Evolutionary conservation across 1,140 invertebrate species (phyloP).

Genomic region (Drosophila tani): DNA sequence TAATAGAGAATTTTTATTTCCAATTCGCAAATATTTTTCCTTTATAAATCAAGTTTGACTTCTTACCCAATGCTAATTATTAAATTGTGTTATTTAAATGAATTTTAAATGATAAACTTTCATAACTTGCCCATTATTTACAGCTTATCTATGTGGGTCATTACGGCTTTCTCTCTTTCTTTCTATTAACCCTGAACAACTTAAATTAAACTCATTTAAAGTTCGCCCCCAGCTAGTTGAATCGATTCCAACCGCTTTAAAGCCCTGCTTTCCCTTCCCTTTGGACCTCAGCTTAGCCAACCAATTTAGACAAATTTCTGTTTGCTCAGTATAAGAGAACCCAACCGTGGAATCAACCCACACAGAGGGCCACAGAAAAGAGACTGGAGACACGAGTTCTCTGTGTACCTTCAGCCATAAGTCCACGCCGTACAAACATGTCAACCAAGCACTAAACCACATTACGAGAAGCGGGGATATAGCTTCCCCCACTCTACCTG

Average conservation of each 20-base stretch:
- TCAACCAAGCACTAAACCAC: constrained; percentile 54
- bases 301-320: constrained; percentile 50
- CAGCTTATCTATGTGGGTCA: constrained; percentile 14
- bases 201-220: neutral
- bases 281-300: constrained; percentile 23
- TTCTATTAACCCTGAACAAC: neutral
- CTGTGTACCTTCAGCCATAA: constrained; percentile 47
- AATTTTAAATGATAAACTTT: constrained; percentile 3
- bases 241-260: constrained; percentile 6
- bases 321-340: constrained; percentile 26
- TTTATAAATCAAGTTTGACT: neutral
- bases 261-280: neutral
- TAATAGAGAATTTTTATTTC: neutral
- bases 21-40: neutral
- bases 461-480: constrained; percentile 42
- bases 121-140: neutral
- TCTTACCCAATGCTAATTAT: neutral
- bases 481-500: neutral
- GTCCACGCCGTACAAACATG: constrained; percentile 48
- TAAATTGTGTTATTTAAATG: constrained; percentile 1
- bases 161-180: neutral
- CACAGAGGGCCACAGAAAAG: constrained; percentile 22
- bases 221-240: constrained; percentile 7
- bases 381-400: constrained; percentile 44
- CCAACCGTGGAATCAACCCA: constrained; percentile 37